These are phyloP conservation scores for Trachelipus rathkii DNA, from an alignment of 1,140 invertebrate species.

Conservation along the genomic window DNA sequence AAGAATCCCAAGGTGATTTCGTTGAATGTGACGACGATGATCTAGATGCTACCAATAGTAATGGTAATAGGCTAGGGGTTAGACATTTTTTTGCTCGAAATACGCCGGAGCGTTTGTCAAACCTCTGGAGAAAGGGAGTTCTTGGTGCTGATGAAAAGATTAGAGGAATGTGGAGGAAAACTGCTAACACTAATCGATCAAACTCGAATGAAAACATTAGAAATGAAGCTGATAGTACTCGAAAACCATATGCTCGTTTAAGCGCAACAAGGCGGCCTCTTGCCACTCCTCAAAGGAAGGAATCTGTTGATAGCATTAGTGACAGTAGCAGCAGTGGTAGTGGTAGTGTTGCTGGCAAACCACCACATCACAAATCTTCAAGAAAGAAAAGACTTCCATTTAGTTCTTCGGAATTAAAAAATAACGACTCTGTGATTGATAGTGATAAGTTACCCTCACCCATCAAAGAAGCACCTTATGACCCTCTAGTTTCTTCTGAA, in stretches of 20 bases:
- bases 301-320: neutral
- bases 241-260: neutral
- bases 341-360: neutral
- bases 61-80: neutral
- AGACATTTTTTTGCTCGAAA: constrained; percentile 35
- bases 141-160: constrained; percentile 38
- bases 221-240: neutral
- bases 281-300: neutral
- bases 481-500: neutral
- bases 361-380: neutral
- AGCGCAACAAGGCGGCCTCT: neutral
- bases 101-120: constrained; percentile 42
- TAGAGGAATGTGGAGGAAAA: constrained; percentile 33
- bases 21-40: neutral
- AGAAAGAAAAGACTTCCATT: neutral
- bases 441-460: neutral
- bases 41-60: too few relatives aligned
- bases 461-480: neutral
- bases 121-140: constrained; percentile 42
- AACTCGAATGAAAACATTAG: neutral
- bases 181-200: constrained; percentile 18
- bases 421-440: neutral
- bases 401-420: neutral
- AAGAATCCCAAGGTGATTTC: neutral
- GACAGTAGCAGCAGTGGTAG: neutral